Evolutionary conservation across 2,888 invertebrate genomes (phyloP).

Genomic region (Megaustenia siamemsis): DNA sequence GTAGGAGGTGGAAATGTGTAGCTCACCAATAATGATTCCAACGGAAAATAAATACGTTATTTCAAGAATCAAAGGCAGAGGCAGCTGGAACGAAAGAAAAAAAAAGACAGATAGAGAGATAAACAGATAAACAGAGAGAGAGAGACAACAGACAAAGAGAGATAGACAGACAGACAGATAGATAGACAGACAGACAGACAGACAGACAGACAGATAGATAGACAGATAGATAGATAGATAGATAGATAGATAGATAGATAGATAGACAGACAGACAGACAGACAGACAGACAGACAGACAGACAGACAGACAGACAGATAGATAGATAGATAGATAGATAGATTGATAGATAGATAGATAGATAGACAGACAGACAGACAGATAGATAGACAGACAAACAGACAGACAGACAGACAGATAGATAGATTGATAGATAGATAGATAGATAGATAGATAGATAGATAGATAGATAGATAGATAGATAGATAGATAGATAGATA

Average conservation of each 20-base stretch:
- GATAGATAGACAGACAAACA: neutral
- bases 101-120: too few species aligned
- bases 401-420: too few species aligned
- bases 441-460: too few species aligned
- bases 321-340: neutral
- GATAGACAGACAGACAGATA: neutral
- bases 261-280: conserved; percentile 17
- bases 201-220: conserved; percentile 33
- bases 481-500: too few species aligned
- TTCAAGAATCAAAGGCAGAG: too few species aligned
- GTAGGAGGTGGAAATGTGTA: too few species aligned
- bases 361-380: neutral
- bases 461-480: too few species aligned
- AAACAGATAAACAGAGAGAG: neutral
- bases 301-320: neutral
- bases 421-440: neutral
- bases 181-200: conserved; percentile 23
- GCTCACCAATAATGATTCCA: too few species aligned
- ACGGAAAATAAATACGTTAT: too few species aligned
- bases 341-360: neutral
- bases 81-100: neutral
- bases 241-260: too few species aligned
- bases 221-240: too few species aligned
- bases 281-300: neutral
- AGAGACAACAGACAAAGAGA: neutral